These are phyloP conservation scores for Bimastos eiseni DNA, from an alignment of 2,888 invertebrate genomes.

Conservation along the genomic window DNA sequence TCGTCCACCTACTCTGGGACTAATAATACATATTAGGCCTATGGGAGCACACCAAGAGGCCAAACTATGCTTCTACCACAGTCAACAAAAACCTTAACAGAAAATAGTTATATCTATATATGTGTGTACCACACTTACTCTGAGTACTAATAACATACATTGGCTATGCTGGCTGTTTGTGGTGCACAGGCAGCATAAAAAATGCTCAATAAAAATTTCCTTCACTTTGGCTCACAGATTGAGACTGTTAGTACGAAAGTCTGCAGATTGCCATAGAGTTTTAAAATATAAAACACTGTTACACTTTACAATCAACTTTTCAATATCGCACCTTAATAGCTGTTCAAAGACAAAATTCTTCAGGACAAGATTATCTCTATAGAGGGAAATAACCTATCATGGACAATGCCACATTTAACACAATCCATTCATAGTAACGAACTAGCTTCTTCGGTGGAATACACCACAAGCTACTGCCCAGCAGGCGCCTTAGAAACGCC, in stretches of 20 bases:
- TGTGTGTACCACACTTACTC: background rate
- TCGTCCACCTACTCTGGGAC: background rate
- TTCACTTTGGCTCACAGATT: background rate
- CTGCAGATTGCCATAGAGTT: too few species aligned
- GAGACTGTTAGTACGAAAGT: background rate
- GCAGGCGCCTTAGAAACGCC: background rate
- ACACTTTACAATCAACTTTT: too few species aligned
- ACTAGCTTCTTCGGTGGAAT: background rate
- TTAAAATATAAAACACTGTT: too few species aligned
- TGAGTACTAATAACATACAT: background rate
- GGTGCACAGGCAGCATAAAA: background rate
- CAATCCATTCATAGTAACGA: background rate
- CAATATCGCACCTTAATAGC: background rate
- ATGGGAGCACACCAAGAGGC: background rate
- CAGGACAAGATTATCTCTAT: background rate
- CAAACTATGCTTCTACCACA: background rate
- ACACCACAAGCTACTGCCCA: background rate
- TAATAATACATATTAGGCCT: background rate
- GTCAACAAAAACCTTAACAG: background rate
- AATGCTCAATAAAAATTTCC: background rate
- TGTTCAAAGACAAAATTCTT: background rate
- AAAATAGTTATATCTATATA: background rate
- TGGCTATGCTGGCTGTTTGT: too few species aligned
- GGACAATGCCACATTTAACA: background rate
- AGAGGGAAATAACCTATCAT: background rate